Evolutionary conservation across 1,140 invertebrate species (phyloP), one percentile per base, ranked within the genome.

Genomic region (Drosophila seguyi): DNA sequence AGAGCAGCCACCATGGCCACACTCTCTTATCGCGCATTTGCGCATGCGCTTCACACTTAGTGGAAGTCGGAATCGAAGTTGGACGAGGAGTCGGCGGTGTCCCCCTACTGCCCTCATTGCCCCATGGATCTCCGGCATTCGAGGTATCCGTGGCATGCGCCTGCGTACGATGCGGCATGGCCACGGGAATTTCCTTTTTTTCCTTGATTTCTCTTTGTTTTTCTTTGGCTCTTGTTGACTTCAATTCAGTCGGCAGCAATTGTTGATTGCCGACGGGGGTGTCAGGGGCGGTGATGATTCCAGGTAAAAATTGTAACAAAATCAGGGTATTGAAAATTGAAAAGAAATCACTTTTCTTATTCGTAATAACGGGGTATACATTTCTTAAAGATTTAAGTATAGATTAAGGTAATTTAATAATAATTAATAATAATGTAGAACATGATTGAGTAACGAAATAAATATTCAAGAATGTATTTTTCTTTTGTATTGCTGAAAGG

Each of bases 41-140:
- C 80, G 75, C 84, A 87, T 83, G 80, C 71, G 80, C 81, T 88
- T 87, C 85, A 88, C 84, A 87, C 84, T 84, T 80, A 11, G 29
- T 52, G 22, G 29, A 20, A 53, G 52, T 53, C 8, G 20, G 20
- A 38, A 16, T 53, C 31, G 52, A 5, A 22, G 20, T 22, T 14
- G 20, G 31, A 14, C 2, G 6, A 18, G 29, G 50, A 47, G 44
- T 47, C 20, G 42, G 42, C 31, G 3, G 27, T 3, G 8, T 34
- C 45, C 45, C 68, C 79, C 62, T 53, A 53, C n/a, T 48, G 57
- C 53, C 44, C 42, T 39, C 58, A 59, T 48, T 56, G 53, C 61
- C 27, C 44, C 44, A 25, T 44, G 36, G 36, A 39, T 47, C 45
- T 53, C 67, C 20, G 76, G 71, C 81, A 87, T 87, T 58, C 80